Evolutionary conservation across 2,888 invertebrate genomes (phyloP).

Genomic region (Tryphoninae sp.): DNA sequence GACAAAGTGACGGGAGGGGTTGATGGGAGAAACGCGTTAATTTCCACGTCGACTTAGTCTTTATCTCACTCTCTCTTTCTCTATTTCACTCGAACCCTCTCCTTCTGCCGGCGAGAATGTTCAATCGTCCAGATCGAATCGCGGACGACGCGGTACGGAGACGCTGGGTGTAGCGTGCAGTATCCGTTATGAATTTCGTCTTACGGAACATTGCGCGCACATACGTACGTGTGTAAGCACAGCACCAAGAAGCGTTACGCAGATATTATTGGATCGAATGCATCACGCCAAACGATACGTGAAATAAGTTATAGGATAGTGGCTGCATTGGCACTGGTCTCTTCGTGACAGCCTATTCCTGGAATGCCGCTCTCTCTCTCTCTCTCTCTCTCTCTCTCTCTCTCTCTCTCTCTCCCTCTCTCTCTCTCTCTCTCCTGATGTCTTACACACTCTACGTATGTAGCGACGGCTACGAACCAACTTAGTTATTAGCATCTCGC

Average conservation of each 20-base stretch:
- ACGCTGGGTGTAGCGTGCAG: slow-evolving; percentile 49
- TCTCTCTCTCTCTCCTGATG: slow-evolving; percentile 66
- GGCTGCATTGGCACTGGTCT: slow-evolving; percentile 81
- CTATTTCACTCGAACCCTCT: slow-evolving; percentile 7
- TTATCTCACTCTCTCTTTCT: slow-evolving; percentile 34
- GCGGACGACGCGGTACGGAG: slow-evolving; percentile 66
- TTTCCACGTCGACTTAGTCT: slow-evolving; percentile 56
- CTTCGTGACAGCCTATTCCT: slow-evolving; percentile 81
- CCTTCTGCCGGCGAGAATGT: slow-evolving; percentile 70
- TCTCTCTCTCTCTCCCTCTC: slow-evolving; percentile 67
- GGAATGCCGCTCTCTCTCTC: slow-evolving; percentile 73
- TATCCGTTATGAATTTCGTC: slow-evolving; percentile 75
- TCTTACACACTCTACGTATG: slow-evolving; percentile 21
- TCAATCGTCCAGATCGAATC: slow-evolving; percentile 78
- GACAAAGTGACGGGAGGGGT: slow-evolving; percentile 51
- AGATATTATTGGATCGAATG: slow-evolving; percentile 82
- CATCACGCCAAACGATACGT: slow-evolving; percentile 82
- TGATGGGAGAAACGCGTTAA: slow-evolving; percentile 63
- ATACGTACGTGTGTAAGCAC: slow-evolving; percentile 34
- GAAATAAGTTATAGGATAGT: slow-evolving; percentile 82
- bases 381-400: slow-evolving; percentile 67
- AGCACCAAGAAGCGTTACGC: slow-evolving; percentile 65
- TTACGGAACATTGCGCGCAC: slow-evolving; percentile 58
- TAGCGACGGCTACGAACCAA: slow-evolving; percentile 51
- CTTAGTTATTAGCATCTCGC: slow-evolving; percentile 48